A percentile compares a stretch with the other conserved stretches of the same genome.
Conservation (phyloP, 2,888 invertebrate species). For the Cyrtodaria siliqua region DNA sequence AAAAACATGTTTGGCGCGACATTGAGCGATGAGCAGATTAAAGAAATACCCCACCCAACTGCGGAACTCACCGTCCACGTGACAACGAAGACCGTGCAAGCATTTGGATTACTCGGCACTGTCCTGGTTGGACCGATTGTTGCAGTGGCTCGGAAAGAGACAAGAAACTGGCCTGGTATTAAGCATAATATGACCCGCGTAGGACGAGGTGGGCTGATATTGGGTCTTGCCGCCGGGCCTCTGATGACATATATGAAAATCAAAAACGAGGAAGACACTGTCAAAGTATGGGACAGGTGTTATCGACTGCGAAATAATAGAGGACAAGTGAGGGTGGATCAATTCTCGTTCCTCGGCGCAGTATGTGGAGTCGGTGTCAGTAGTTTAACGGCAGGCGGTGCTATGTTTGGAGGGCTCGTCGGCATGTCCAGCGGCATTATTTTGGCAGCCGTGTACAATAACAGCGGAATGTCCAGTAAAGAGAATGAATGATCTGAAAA, state of each 20-base stretch:
- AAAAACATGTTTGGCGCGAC: constrained; percentile 45
- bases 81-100: constrained; percentile 56
- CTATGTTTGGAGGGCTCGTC: constrained; percentile 60
- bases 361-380: constrained; percentile 45
- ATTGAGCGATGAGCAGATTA: constrained; percentile 55
- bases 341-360: constrained; percentile 43
- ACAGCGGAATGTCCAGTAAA: neutral
- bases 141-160: constrained; percentile 51
- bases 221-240: constrained; percentile 48
- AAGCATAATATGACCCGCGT: constrained; percentile 40
- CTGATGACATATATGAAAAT: constrained; percentile 47
- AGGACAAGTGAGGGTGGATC: constrained; percentile 57
- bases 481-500: no score
- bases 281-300: constrained; percentile 51
- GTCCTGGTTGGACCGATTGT: constrained; percentile 52
- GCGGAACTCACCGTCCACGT: constrained; percentile 52
- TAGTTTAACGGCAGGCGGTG: constrained; percentile 15
- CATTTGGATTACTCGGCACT: constrained; percentile 55
- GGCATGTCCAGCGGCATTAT: constrained; percentile 60
- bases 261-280: constrained; percentile 30
- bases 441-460: constrained; percentile 32
- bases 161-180: constrained; percentile 47
- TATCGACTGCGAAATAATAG: constrained; percentile 60
- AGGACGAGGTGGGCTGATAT: constrained; percentile 54
- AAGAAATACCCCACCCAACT: constrained; percentile 40